Evolutionary conservation across 2,113 vertebrate species (phyloP).

Genomic region (Chamaea fasciata): DNA sequence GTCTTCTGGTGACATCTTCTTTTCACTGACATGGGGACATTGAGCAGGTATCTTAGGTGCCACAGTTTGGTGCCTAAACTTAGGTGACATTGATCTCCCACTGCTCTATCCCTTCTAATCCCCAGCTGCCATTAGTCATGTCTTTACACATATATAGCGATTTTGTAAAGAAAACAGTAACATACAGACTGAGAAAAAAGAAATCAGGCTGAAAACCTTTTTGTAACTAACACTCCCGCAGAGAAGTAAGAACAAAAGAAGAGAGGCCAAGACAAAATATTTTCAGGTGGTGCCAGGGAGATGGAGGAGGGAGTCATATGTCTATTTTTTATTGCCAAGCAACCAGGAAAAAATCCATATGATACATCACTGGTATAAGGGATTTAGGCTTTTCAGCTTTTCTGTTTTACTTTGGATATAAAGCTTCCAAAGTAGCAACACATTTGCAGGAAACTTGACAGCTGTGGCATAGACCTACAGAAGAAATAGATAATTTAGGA

Average conservation of each 20-base stretch:
- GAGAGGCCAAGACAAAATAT: slow-evolving; percentile 31
- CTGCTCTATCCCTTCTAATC: not conserved
- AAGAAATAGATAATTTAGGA: not conserved
- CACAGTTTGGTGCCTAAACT: not conserved
- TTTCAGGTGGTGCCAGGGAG: not conserved
- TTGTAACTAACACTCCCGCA: slow-evolving; percentile 8
- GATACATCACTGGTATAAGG: not conserved
- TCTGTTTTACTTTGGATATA: not conserved
- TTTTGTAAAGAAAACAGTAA: not conserved
- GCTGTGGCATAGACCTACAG: not conserved
- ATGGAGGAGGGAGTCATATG: slow-evolving; percentile 24
- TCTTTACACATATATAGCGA: not conserved
- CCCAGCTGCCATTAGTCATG: not conserved
- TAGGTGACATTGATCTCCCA: not conserved
- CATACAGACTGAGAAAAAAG: not conserved
- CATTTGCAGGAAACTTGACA: not conserved
- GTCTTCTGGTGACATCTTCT: not conserved
- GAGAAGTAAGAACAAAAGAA: slow-evolving; percentile 47
- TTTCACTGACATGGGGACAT: not conserved
- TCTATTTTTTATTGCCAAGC: slow-evolving; percentile 44
- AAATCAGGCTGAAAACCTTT: not conserved
- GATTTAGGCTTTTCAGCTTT: not conserved
- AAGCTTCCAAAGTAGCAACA: not conserved
- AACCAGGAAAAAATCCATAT: not conserved
- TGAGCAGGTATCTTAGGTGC: not conserved